A percentile compares a stretch with the other conserved stretches of the same genome.
phyloP scores from a whole-genome alignment of 1,140 invertebrate genomes.

The Eupeodes corollae region DNA sequence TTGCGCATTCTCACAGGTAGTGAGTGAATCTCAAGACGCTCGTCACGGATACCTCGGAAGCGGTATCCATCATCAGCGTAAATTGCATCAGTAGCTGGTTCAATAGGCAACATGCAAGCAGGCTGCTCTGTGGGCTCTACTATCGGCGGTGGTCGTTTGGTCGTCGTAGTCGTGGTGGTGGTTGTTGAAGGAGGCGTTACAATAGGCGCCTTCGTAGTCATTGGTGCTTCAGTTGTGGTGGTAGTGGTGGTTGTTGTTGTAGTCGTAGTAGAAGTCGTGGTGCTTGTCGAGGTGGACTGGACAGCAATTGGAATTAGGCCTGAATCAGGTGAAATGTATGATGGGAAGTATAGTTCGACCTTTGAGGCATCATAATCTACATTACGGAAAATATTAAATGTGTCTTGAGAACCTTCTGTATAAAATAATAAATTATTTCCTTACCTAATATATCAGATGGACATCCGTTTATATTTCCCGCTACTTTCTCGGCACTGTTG shows the following conservation, averaged over 20 bases:
- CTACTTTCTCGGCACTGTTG: conserved; percentile 48
- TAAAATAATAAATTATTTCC: no score
- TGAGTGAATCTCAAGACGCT: conserved; percentile 58
- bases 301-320: neutral
- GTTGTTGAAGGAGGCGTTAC: conserved; percentile 2
- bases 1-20: conserved; percentile 47
- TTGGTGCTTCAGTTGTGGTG: conserved; percentile 2
- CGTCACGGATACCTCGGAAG: conserved; percentile 53
- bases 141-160: conserved; percentile 3
- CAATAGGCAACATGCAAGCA: conserved; percentile 41
- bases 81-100: conserved; percentile 31
- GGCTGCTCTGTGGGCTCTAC: conserved; percentile 9
- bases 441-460: conserved; percentile 28
- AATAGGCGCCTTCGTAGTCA: neutral
- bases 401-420: no score
- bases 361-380: conserved; percentile 21
- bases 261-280: neutral
- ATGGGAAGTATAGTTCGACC: conserved; percentile 16
- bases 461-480: conserved; percentile 59
- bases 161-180: conserved; percentile 9
- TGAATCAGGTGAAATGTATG: neutral
- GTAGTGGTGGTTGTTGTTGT: conserved; percentile 14
- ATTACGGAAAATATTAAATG: no score
- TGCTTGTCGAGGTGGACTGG: neutral
- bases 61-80: conserved; percentile 28